phyloP scores from a whole-genome alignment of 2,888 invertebrate genomes.

The Sphaeridia pumilis region DNA sequence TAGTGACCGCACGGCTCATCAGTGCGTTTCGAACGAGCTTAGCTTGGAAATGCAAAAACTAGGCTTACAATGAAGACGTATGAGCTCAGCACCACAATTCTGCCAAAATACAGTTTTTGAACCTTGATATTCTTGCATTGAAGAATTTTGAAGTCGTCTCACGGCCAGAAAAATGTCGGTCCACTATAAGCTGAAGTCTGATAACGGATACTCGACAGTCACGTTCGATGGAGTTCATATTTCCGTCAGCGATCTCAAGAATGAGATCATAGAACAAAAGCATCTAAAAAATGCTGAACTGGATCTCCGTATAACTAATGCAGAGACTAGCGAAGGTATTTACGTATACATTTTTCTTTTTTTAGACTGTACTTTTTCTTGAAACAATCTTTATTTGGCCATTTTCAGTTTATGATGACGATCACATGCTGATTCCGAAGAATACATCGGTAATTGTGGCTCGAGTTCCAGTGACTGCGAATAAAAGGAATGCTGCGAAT shows the following conservation, averaged over 20 bases:
- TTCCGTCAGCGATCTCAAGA: slow-evolving; percentile 87
- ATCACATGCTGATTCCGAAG: slow-evolving; percentile 83
- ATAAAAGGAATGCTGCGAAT: slow-evolving; percentile 54
- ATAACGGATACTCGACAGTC: slow-evolving; percentile 88
- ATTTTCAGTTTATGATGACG: slow-evolving; percentile 75
- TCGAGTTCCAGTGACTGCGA: slow-evolving; percentile 71
- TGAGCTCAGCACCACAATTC: too few relatives aligned
- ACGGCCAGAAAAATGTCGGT: slow-evolving; percentile 63
- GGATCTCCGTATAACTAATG: slow-evolving; percentile 91
- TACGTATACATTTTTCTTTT: background rate
- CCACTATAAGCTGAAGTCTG: slow-evolving; percentile 97
- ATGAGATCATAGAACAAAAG: slow-evolving; percentile 88
- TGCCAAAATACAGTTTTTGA: too few relatives aligned
- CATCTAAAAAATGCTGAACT: slow-evolving; percentile 86
- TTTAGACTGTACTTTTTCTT: background rate
- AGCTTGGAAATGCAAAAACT: too few relatives aligned
- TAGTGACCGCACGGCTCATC: too few relatives aligned
- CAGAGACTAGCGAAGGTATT: slow-evolving; percentile 94
- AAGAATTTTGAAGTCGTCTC: too few relatives aligned
- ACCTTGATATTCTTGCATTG: too few relatives aligned
- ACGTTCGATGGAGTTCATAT: slow-evolving; percentile 96
- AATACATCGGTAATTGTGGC: slow-evolving; percentile 94
- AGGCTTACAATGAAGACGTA: too few relatives aligned
- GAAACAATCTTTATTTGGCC: slow-evolving; percentile 21
- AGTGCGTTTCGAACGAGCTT: too few relatives aligned